A percentile compares a stretch with the other conserved stretches of the same genome.
Conservation (phyloP, 2,797 vertebrate genomes). For the Lepidocolaptes lacrymiger region DNA sequence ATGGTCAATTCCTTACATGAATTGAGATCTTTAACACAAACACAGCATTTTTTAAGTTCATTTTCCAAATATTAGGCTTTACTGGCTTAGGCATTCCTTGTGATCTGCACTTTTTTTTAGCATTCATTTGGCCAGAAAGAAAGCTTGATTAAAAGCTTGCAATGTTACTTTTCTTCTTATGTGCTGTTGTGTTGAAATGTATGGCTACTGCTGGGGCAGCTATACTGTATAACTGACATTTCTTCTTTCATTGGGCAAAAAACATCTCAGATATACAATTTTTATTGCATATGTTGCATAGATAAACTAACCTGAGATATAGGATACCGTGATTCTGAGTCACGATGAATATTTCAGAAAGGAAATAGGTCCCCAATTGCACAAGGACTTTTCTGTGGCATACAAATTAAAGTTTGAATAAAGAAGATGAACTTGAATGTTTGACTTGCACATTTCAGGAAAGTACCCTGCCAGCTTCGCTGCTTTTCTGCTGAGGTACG, state of each 20-base stretch:
- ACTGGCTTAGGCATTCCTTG: background rate
- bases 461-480: background rate
- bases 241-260: background rate
- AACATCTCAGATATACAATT: background rate
- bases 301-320: background rate
- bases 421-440: background rate
- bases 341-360: background rate
- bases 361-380: background rate
- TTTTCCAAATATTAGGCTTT: background rate
- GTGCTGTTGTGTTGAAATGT: background rate
- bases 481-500: background rate
- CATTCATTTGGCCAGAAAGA: background rate
- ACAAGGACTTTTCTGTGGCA: fast-evolving
- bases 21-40: background rate
- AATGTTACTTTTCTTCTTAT: background rate
- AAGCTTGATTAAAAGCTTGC: background rate
- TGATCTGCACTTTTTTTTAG: background rate
- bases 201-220: background rate
- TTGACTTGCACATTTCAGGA: background rate
- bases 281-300: background rate
- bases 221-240: background rate
- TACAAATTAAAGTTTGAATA: background rate
- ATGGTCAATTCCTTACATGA: background rate
- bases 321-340: background rate
- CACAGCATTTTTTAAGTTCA: background rate